Percentiles rank a stretch among this genome's conserved stretches.
Evolutionary conservation across 2,113 vertebrate species (phyloP).

Genomic region (Rallus limicola): DNA sequence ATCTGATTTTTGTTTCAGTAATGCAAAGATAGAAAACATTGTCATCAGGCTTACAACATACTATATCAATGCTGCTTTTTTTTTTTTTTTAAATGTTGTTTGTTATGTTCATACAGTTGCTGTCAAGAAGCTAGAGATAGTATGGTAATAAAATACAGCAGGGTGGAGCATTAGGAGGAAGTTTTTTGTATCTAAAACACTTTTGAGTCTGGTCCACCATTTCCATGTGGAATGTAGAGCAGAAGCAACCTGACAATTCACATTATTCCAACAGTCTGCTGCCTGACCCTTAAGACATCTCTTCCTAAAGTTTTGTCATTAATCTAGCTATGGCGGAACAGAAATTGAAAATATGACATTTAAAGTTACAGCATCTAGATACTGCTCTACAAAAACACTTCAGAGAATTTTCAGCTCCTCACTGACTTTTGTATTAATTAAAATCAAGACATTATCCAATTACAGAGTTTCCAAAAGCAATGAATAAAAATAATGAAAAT

Average conservation of each 20-base stretch:
- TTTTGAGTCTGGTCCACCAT: neutral
- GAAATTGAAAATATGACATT: neutral
- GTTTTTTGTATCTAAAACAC: neutral
- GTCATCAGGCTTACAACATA: neutral
- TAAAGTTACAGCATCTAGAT: neutral
- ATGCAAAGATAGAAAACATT: neutral
- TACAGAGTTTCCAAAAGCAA: neutral
- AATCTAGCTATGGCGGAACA: neutral
- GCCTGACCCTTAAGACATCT: neutral
- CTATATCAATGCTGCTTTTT: neutral
- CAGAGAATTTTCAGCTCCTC: neutral
- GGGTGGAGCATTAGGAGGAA: neutral
- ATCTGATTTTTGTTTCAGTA: neutral
- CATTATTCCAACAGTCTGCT: neutral
- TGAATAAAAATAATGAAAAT: neutral
- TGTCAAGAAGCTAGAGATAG: neutral
- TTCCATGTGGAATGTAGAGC: neutral
- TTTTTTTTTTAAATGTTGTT: neutral
- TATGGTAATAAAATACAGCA: neutral
- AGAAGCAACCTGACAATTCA: neutral
- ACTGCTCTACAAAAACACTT: neutral
- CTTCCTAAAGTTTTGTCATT: neutral
- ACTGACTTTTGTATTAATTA: constrained; percentile 8
- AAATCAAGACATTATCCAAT: neutral
- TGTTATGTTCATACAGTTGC: neutral